Base-by-base conservation (phyloP, 2,888 invertebrate genomes). In the Synergus itoensis region DNA sequence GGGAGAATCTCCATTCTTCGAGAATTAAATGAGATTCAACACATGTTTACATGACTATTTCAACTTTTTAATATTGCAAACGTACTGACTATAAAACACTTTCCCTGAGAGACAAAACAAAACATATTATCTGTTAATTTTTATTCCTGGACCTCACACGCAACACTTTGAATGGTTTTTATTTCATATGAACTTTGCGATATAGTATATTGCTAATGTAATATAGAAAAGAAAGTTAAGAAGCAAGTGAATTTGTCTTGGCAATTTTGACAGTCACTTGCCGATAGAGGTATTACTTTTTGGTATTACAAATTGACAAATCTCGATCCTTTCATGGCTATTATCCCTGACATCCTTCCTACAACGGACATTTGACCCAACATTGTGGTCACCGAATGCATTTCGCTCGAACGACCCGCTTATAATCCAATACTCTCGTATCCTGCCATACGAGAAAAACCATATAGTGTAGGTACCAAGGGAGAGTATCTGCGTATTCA, bases 321-420 rank as follows among this genome's bases (percentile, higher is more conserved):
- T 73, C 69, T 53, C 21, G 79, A 78, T 84, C 83, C 77, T 67
- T 83, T 83, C 82, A 83, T 81, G 81, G 81, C 84, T 82, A 84
- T 85, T 87, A 86, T 86, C 87, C 80, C 83, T 85, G 85, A 86
- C 87, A 86, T 86, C 85, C 86, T 83, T 83, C 83, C 75, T 78
- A 84, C 84, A 86, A 85, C 84, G 83, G 88, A 88, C 88, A 90
- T 87, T 88, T 87, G 88, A 89, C 87, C 89, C 87, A 80, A 84
- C 81, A 80, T 83, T 88, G 88, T 84, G 87, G 85, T 89, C 40
- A 40, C 53, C 64, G 21, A 73, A 53, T 53, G 73, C 73, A 73
- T 73, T 73, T 73, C 84, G 60, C 78, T 64, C 80, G 57, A 81
- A 83, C 81, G 76, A 80, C 81, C 77, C 82, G 78, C 73, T 76